Conservation (phyloP, 2,797 vertebrate genomes). For the Aratinga solstitialis region DNA sequence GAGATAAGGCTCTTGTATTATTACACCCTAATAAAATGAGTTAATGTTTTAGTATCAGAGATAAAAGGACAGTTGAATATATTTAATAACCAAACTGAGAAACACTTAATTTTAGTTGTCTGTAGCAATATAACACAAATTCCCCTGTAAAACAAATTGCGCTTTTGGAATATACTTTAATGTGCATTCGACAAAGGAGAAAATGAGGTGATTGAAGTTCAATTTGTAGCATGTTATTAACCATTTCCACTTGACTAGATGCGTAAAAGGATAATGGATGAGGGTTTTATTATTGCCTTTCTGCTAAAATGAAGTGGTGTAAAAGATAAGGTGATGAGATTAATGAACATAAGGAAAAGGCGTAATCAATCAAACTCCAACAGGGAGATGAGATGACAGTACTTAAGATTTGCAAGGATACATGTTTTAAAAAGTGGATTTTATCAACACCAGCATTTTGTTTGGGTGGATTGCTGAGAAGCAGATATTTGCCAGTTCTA, state of each 20-base stretch:
- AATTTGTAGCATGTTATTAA: constrained; percentile 99
- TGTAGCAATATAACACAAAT: constrained; percentile 82
- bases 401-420: constrained; percentile 79
- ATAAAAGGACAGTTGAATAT: constrained; percentile 82
- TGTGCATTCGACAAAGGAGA: constrained; percentile 84
- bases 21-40: constrained; percentile 79
- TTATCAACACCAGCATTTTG: neutral
- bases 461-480: constrained; percentile 26
- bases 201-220: constrained; percentile 99
- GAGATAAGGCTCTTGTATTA: constrained; percentile 87
- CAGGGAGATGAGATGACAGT: constrained; percentile 75
- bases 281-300: constrained; percentile 99
- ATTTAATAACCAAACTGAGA: constrained; percentile 83
- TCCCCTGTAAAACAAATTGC: constrained; percentile 84
- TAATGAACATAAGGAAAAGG: constrained; percentile 96
- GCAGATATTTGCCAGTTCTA: neutral
- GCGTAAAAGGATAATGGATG: constrained; percentile 98
- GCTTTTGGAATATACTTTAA: constrained; percentile 86
- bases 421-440: constrained; percentile 37
- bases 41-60: constrained; percentile 82
- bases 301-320: constrained; percentile 98
- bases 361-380: constrained; percentile 96
- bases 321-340: constrained; percentile 99
- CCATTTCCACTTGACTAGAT: constrained; percentile 97
- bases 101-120: constrained; percentile 82